Percentiles rank a stretch among this genome's conserved stretches.
These are phyloP conservation scores for Celastrina argiolus DNA, from an alignment of 2,888 invertebrate species.

Conservation along the genomic window DNA sequence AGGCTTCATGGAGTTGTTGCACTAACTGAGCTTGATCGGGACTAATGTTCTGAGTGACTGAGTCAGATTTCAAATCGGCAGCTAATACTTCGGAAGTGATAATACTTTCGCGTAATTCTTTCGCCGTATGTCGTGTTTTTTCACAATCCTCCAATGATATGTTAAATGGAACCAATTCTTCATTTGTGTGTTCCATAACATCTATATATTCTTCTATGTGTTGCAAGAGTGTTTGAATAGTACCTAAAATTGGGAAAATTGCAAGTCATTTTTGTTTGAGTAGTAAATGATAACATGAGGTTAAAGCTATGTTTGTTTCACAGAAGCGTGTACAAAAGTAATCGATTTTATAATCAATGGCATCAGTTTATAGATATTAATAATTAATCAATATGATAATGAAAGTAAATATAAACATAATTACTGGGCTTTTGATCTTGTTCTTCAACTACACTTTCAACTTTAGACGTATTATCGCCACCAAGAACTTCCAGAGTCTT, in stretches of 20 bases:
- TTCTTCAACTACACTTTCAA: not conserved
- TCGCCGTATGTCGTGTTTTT: conserved; percentile 49
- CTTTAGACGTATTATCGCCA: not conserved
- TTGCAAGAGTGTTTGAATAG: conserved; percentile 43
- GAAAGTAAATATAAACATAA: not conserved
- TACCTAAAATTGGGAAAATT: conserved; percentile 42
- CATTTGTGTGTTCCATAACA: conserved; percentile 50
- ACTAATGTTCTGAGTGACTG: conserved; percentile 28
- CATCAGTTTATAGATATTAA: too few species aligned
- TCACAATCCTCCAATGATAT: conserved; percentile 49
- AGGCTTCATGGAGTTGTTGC: conserved; percentile 46
- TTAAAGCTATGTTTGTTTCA: not conserved
- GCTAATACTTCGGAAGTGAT: conserved; percentile 32
- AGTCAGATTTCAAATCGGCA: conserved; percentile 27
- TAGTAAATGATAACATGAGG: not conserved
- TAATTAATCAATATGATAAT: not conserved
- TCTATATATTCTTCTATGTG: conserved; percentile 59
- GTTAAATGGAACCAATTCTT: conserved; percentile 50
- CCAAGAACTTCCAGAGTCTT: not conserved
- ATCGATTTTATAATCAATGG: too few species aligned
- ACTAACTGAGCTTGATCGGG: conserved; percentile 43
- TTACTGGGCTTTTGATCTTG: not conserved
- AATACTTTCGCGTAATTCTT: conserved; percentile 49
- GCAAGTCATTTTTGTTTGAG: not conserved
- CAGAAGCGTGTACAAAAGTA: not conserved